phyloP scores from a whole-genome alignment of 2,113 vertebrate genomes.

The Percina caprodes region DNA sequence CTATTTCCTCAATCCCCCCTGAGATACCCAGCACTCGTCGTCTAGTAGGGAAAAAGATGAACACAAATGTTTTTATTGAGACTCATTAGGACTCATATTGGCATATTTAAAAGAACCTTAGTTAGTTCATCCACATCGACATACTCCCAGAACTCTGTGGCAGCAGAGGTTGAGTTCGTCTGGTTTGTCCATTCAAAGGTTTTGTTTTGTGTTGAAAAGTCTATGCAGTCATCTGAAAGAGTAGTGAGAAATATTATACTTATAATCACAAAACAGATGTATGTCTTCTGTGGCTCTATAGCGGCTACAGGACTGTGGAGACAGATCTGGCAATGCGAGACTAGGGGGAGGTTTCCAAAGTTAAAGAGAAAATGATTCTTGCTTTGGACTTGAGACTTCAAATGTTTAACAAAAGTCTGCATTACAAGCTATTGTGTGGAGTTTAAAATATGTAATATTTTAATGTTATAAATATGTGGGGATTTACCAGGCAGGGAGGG shows the following conservation, averaged over 20 bases:
- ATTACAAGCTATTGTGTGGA: not conserved
- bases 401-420: not conserved
- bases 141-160: conserved; percentile 85
- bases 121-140: conserved; percentile 10
- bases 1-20: conserved; percentile 89
- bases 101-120: not conserved
- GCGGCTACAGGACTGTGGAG: too few species aligned
- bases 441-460: not conserved
- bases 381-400: not conserved
- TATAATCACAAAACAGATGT: not conserved
- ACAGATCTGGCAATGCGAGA: too few species aligned
- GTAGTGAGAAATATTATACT: not conserved
- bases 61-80: not conserved
- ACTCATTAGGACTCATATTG: not conserved
- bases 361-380: not conserved
- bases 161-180: conserved; percentile 66
- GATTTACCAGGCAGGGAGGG: not conserved
- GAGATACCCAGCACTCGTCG: conserved; percentile 90
- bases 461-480: too few species aligned
- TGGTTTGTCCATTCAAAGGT: conserved; percentile 47
- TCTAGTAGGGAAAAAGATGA: conserved; percentile 67
- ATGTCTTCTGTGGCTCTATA: not conserved
- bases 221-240: conserved; percentile 72
- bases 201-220: conserved; percentile 57
- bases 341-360: not conserved